Percentiles rank a stretch among this genome's conserved stretches.
Conservation (phyloP, 1,140 invertebrate species). For the Trichonephila inaurata region DNA sequence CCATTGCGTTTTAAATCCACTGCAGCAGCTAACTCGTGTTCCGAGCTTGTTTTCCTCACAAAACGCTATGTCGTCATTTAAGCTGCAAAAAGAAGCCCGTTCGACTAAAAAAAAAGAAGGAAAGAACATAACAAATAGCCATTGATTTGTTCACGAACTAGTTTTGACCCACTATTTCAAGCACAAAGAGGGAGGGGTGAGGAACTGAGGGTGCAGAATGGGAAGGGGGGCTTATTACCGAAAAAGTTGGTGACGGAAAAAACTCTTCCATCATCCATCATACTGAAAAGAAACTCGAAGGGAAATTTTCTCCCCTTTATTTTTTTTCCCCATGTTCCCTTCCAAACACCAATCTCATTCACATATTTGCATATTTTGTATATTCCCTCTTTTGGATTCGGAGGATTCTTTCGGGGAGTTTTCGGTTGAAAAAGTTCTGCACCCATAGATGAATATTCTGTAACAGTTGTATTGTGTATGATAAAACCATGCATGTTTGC, state of each 20-base stretch:
- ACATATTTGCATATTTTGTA: slow-evolving; percentile 59
- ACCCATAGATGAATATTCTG: slow-evolving; percentile 21
- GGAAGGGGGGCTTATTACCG: slow-evolving; percentile 36
- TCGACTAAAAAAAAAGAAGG: neutral
- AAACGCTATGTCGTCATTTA: slow-evolving; percentile 43
- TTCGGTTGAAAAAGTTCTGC: slow-evolving; percentile 22
- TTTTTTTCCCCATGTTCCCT: neutral
- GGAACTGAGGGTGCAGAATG: neutral
- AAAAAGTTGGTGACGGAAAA: slow-evolving; percentile 68
- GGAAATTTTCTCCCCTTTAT: neutral
- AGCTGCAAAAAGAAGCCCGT: neutral
- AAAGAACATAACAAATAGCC: slow-evolving; percentile 62
- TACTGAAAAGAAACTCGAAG: slow-evolving; percentile 16
- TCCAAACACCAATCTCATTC: slow-evolving; percentile 60
- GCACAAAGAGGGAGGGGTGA: neutral
- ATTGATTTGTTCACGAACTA: slow-evolving; percentile 31
- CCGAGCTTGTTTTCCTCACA: neutral
- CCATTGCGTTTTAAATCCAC: slow-evolving; percentile 37
- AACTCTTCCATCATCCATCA: slow-evolving; percentile 57
- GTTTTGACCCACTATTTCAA: slow-evolving; percentile 36
- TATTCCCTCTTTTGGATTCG: slow-evolving; percentile 30
- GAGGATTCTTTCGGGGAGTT: slow-evolving; percentile 26
- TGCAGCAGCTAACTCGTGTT: slow-evolving; percentile 40
- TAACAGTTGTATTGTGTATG: neutral
- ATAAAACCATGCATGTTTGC: neutral